phyloP scores from a whole-genome alignment of 2,888 invertebrate genomes.

The Pinctada fucata region DNA sequence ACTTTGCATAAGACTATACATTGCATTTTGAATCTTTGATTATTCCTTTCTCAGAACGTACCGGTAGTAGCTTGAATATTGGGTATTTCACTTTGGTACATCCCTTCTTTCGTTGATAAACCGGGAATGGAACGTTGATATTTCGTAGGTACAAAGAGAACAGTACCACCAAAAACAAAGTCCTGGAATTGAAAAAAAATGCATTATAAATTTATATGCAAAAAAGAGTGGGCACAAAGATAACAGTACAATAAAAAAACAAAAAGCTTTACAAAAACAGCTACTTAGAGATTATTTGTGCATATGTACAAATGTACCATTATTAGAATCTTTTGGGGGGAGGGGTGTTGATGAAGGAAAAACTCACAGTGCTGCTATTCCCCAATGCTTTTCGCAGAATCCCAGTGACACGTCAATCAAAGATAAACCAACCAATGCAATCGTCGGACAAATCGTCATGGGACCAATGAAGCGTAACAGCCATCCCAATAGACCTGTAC shows the following conservation, averaged over 20 bases:
- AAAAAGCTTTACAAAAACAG: neutral
- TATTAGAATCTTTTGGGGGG: no score
- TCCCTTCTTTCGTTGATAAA: slow-evolving; percentile 79
- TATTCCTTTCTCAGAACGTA: slow-evolving; percentile 73
- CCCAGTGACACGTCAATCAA: slow-evolving; percentile 88
- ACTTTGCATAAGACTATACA: neutral
- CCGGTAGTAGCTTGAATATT: slow-evolving; percentile 88
- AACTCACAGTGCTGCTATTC: slow-evolving; percentile 86
- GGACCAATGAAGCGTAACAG: slow-evolving; percentile 83
- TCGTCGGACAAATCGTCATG: slow-evolving; percentile 89
- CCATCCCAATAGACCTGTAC: slow-evolving; percentile 61
- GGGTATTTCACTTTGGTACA: slow-evolving; percentile 82
- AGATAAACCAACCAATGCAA: slow-evolving; percentile 89
- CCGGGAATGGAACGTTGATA: slow-evolving; percentile 62
- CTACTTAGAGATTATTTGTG: no score
- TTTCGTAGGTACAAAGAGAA: slow-evolving; percentile 72
- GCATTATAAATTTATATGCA: slow-evolving; percentile 15
- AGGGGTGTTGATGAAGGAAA: no score
- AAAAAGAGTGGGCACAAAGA: slow-evolving; percentile 12
- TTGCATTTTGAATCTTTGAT: neutral
- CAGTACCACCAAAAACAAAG: slow-evolving; percentile 60
- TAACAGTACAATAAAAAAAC: neutral
- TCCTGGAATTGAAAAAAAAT: slow-evolving; percentile 47
- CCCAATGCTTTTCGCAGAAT: slow-evolving; percentile 91
- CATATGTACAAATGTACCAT: no score